Evolutionary conservation across 2,888 invertebrate genomes (phyloP).

Genomic region (Epinotia nisella): DNA sequence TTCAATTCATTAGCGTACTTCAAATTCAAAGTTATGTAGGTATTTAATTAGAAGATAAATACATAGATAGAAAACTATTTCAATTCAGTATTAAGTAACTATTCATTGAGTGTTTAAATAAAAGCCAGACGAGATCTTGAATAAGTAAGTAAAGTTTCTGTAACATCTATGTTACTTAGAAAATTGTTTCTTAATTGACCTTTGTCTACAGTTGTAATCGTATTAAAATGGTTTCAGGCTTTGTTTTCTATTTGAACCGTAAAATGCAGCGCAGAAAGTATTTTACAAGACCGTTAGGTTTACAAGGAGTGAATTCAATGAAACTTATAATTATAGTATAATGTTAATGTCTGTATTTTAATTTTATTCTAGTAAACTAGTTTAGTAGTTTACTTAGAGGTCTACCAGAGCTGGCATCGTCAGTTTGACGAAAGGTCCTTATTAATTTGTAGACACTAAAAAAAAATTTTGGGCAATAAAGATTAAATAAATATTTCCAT

Average conservation of each 20-base stretch:
- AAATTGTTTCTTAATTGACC: background rate
- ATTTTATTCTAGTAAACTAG: too few relatives aligned
- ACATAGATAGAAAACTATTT: background rate
- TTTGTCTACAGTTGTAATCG: background rate
- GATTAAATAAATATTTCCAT: background rate
- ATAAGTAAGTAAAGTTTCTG: background rate
- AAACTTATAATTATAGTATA: too few relatives aligned
- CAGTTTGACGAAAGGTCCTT: too few relatives aligned
- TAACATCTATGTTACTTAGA: background rate
- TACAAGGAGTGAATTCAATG: too few relatives aligned
- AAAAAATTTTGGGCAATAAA: background rate
- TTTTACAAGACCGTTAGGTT: too few relatives aligned
- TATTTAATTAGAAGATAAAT: too few relatives aligned
- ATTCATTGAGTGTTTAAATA: background rate
- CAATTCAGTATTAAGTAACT: background rate
- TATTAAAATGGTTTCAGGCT: background rate
- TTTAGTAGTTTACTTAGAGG: too few relatives aligned
- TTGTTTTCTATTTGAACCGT: background rate
- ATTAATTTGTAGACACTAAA: too few relatives aligned
- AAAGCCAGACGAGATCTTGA: background rate
- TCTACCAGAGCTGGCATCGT: too few relatives aligned
- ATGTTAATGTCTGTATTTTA: too few relatives aligned
- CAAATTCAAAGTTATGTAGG: too few relatives aligned
- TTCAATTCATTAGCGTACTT: too few relatives aligned
- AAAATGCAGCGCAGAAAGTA: background rate